Conservation (phyloP, 2,888 invertebrate genomes). For the Drosophila mulleri region DNA sequence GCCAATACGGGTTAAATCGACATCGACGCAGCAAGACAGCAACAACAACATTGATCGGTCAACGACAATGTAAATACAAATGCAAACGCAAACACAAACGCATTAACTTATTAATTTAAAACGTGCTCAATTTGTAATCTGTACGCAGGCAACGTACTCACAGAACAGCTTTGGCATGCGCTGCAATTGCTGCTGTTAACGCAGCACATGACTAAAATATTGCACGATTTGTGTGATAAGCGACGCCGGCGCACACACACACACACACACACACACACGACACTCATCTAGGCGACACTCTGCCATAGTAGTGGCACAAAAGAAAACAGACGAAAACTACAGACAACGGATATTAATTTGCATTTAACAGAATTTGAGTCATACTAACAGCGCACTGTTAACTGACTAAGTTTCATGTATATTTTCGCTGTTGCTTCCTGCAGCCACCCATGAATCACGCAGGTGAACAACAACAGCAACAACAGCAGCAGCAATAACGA, state of each 20-base stretch:
- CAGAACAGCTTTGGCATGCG: constrained; percentile 47
- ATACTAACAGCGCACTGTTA: constrained; percentile 40
- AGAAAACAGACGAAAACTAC: constrained; percentile 18
- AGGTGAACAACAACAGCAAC: constrained; percentile 48
- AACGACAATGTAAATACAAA: constrained; percentile 5
- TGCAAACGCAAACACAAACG: constrained; percentile 16
- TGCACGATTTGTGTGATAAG: constrained; percentile 35
- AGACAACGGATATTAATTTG: constrained; percentile 11
- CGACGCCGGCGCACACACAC: constrained; percentile 21
- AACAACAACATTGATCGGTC: not conserved
- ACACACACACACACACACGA: not conserved
- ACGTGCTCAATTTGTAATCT: constrained; percentile 65
- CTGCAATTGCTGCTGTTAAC: constrained; percentile 18
- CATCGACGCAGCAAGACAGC: constrained; percentile 4
- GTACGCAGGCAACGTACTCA: constrained; percentile 36
- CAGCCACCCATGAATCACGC: constrained; percentile 52
- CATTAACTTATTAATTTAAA: constrained; percentile 55
- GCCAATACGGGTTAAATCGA: constrained; percentile 27
- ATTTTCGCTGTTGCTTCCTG: constrained; percentile 32
- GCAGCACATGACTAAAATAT: constrained; percentile 29
- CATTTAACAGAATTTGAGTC: constrained; percentile 45
- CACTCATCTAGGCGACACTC: not conserved
- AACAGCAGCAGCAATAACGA: not conserved
- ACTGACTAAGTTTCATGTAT: constrained; percentile 19
- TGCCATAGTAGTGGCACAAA: not conserved